phyloP scores from a whole-genome alignment of 1,140 invertebrate species.

The Lordiphosa collinella region DNA sequence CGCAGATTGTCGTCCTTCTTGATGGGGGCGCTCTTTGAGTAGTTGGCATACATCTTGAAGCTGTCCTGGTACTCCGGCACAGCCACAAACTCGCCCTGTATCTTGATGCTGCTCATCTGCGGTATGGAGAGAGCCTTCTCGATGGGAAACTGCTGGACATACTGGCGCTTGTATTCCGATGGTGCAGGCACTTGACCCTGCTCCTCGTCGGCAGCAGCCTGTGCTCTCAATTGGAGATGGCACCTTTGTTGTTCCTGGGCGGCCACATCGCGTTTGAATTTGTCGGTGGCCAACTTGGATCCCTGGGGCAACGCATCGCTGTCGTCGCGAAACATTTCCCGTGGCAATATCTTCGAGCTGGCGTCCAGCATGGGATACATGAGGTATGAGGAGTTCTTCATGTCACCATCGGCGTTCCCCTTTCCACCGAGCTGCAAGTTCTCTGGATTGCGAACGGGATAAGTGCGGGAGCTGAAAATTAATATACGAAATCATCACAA shows the following conservation, averaged over 20 bases:
- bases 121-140: constrained; percentile 78
- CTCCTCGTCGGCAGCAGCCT: constrained; percentile 36
- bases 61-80: constrained; percentile 75
- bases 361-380: constrained; percentile 65
- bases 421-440: constrained; percentile 41
- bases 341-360: constrained; percentile 61
- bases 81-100: constrained; percentile 67
- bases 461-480: constrained; percentile 52
- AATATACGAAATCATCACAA: no score
- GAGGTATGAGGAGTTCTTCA: constrained; percentile 74
- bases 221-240: constrained; percentile 54
- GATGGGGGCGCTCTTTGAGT: constrained; percentile 75
- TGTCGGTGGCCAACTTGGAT: constrained; percentile 8
- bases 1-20: constrained; percentile 70
- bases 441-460: constrained; percentile 64
- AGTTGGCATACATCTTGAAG: constrained; percentile 75
- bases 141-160: constrained; percentile 61
- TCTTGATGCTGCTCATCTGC: constrained; percentile 70
- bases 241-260: constrained; percentile 57
- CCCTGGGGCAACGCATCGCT: constrained; percentile 15
- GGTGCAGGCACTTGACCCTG: constrained; percentile 39
- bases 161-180: constrained; percentile 72
- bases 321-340: constrained; percentile 57
- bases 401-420: constrained; percentile 5
- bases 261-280: constrained; percentile 61